Evolutionary conservation across 2,888 invertebrate genomes (phyloP).

Genomic region (Callyntrura guangdongensis): DNA sequence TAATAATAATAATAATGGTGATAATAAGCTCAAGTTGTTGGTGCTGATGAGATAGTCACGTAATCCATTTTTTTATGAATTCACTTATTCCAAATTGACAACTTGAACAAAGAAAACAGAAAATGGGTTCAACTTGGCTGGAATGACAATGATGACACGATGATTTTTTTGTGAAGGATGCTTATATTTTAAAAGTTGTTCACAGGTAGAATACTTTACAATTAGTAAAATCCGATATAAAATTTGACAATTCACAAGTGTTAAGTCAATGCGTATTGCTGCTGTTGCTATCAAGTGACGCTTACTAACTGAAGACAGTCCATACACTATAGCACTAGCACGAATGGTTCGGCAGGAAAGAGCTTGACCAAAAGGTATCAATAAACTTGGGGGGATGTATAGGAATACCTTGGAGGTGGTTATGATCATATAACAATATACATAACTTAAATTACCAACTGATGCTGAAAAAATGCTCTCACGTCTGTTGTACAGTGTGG

Average conservation of each 20-base stretch:
- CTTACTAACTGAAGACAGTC: conserved; percentile 17
- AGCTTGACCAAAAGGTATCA: conserved; percentile 51
- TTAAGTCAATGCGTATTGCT: conserved; percentile 8
- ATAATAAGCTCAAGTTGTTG: conserved; percentile 45
- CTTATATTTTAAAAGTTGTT: neutral
- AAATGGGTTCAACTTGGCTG: neutral
- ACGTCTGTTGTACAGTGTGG: neutral
- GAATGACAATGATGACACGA: neutral
- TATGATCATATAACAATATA: neutral
- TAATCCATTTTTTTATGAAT: conserved; percentile 35
- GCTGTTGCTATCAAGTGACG: conserved; percentile 29
- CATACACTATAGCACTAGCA: neutral
- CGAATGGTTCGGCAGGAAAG: conserved; percentile 17
- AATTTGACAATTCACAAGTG: conserved; percentile 8
- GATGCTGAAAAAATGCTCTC: conserved; percentile 50
- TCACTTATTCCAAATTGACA: neutral
- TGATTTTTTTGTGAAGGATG: neutral
- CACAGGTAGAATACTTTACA: neutral
- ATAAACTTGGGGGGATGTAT: conserved; percentile 21
- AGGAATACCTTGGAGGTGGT: neutral
- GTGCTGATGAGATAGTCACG: conserved; percentile 30
- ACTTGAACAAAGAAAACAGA: neutral
- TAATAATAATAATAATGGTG: conserved; percentile 20
- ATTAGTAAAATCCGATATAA: neutral
- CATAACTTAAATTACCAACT: conserved; percentile 48